These are phyloP conservation scores for Emmelina monodactyla DNA, from an alignment of 2,888 invertebrate species.

Conservation along the genomic window DNA sequence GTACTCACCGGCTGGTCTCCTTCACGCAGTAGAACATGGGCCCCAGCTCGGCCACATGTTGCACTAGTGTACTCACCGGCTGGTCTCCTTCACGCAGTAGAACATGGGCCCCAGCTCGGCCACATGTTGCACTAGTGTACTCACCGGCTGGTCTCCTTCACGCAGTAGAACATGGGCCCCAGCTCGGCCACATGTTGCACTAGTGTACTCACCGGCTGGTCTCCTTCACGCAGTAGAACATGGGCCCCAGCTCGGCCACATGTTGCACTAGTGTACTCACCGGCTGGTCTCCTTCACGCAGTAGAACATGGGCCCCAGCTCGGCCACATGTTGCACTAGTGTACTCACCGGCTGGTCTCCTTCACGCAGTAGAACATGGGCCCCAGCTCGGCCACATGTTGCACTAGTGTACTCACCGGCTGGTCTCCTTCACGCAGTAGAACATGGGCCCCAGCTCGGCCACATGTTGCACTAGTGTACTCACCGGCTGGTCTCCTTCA, in stretches of 20 bases:
- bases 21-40: slow-evolving; percentile 99
- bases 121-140: no score
- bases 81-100: slow-evolving; percentile 93
- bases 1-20: slow-evolving; percentile 84
- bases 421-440: neutral
- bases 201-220: slow-evolving; percentile 82
- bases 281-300: slow-evolving; percentile 90
- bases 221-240: slow-evolving; percentile 98
- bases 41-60: slow-evolving; percentile 97
- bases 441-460: no score
- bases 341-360: slow-evolving; percentile 49
- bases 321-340: no score
- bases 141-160: slow-evolving; percentile 86
- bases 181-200: slow-evolving; percentile 98
- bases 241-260: slow-evolving; percentile 98
- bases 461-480: neutral
- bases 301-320: slow-evolving; percentile 99
- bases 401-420: neutral
- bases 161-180: slow-evolving; percentile 99
- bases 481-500: neutral
- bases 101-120: slow-evolving; percentile 99
- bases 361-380: neutral
- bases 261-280: no score
- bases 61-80: slow-evolving; percentile 78
- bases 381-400: no score